A percentile compares a stretch with the other conserved stretches of the same genome.
Evolutionary conservation across 1,140 invertebrate species (phyloP).

Genomic region (Coenobita brevimanus): DNA sequence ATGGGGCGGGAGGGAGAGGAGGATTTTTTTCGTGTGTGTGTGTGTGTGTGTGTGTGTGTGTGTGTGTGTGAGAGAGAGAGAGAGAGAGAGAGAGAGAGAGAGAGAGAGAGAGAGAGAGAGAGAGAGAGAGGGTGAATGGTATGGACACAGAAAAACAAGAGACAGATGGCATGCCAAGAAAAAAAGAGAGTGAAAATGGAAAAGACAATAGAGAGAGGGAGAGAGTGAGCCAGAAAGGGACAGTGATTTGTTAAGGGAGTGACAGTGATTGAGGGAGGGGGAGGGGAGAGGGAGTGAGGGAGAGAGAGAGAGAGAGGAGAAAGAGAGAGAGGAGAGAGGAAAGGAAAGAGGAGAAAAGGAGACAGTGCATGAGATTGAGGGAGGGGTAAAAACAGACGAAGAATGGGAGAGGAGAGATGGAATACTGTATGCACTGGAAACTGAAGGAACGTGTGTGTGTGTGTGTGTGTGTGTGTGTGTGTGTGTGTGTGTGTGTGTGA

Average conservation of each 20-base stretch:
- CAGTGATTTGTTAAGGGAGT: background rate
- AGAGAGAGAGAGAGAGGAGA: background rate
- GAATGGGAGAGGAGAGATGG: background rate
- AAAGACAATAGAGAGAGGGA: background rate
- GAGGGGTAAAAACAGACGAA: background rate
- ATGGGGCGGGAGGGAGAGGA: slow-evolving; percentile 7
- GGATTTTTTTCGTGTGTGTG: no score
- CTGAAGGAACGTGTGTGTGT: no score
- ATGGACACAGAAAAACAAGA: no score
- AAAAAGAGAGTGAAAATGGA: background rate
- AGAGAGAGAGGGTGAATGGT: background rate
- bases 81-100: slow-evolving; percentile 51
- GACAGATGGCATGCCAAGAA: background rate
- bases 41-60: no score
- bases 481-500: background rate
- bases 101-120: slow-evolving; percentile 46
- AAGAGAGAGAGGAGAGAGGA: no score
- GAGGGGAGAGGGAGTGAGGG: no score
- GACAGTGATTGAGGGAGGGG: no score
- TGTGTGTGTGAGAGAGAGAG: no score
- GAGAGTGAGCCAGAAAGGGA: background rate
- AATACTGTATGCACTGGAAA: background rate
- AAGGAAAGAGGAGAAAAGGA: no score
- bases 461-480: background rate
- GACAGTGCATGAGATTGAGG: no score